Evolutionary conservation across 2,113 vertebrate genomes (phyloP), one percentile per base, ranked within the genome.

Genomic region (western clawed frog (Xenopus tropicalis)): DNA sequence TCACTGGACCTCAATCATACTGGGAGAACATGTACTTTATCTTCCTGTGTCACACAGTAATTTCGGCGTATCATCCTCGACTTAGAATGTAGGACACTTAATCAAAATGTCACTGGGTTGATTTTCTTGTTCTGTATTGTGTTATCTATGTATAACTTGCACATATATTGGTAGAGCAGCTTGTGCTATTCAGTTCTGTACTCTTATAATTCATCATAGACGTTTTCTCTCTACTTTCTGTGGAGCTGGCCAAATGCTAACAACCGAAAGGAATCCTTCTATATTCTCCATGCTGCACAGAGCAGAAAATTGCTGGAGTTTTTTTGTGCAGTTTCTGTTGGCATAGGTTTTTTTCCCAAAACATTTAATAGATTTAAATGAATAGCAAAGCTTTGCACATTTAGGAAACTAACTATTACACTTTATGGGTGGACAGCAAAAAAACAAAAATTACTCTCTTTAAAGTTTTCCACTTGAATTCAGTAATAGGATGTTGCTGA

Each of bases 131-230:
- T 76, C 66, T 76, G 66, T 69, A 76, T 69, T 76, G 65, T 76
- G 73, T 76, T 76, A 76, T 76, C 73, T 76, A 76, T 76, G 73
- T 76, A 76, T 76, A 76, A 76, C 73, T 76, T 69, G 66, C 66
- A 76, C 73, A 69, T 69, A 76, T 76, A 76, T 76, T 76, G 73
- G 44, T 63, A 61, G 24, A n/a, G 66, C 66, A 54, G 73, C 73
- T 63, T 69, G 73, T 76, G 73, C 73, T 69, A 69, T 76, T 63
- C 73, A 56, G 44, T 76, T 76, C 73, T 63, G 57, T 56, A 54
- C 73, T 69, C 21, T 10, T 37, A 20, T 43, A 42, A 13, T 56
- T 5, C 17, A 43, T 64, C 29, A 20, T 44, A 64, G 25, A 42
- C 29, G 11, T 10, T 37, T 69, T 58, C 29, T 69, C 5, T 19